Percentiles rank a stretch among this genome's conserved stretches.
Evolutionary conservation across 2,888 invertebrate genomes (phyloP).

Genomic region (Charanyca ferruginea): DNA sequence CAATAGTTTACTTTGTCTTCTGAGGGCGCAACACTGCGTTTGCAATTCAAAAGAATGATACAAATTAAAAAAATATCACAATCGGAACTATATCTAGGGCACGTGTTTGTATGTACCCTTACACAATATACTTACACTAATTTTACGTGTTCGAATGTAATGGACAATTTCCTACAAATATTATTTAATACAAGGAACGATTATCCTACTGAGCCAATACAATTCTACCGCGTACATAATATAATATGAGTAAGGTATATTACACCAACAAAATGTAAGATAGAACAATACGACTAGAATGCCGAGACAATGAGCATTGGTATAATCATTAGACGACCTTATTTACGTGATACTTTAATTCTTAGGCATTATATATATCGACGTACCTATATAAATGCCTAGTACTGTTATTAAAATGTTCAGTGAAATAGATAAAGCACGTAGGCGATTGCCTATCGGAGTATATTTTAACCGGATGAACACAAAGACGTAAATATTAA

Average conservation of each 20-base stretch:
- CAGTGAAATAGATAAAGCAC: conserved; percentile 47
- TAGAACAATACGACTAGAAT: conserved; percentile 81
- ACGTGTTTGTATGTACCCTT: conserved; percentile 73
- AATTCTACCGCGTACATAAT: conserved; percentile 64
- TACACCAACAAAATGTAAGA: conserved; percentile 63
- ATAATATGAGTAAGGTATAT: conserved; percentile 54
- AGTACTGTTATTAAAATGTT: not conserved
- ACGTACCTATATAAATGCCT: not conserved
- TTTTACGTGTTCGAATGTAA: conserved; percentile 70
- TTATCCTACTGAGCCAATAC: conserved; percentile 79
- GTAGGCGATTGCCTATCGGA: conserved; percentile 11
- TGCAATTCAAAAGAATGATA: conserved; percentile 38
- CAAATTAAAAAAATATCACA: conserved; percentile 82
- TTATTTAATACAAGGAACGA: conserved; percentile 72
- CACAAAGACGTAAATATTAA: conserved; percentile 9
- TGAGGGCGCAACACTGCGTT: conserved; percentile 17
- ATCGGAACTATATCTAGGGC: conserved; percentile 79
- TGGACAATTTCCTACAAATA: conserved; percentile 71
- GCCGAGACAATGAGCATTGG: conserved; percentile 68
- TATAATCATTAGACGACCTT: conserved; percentile 43
- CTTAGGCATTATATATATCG: not conserved
- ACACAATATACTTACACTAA: conserved; percentile 67
- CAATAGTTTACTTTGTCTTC: conserved; percentile 1
- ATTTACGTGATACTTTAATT: conserved; percentile 47
- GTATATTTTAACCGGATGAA: not conserved